phyloP scores from a whole-genome alignment of 2,113 vertebrate species.

The human region DNA sequence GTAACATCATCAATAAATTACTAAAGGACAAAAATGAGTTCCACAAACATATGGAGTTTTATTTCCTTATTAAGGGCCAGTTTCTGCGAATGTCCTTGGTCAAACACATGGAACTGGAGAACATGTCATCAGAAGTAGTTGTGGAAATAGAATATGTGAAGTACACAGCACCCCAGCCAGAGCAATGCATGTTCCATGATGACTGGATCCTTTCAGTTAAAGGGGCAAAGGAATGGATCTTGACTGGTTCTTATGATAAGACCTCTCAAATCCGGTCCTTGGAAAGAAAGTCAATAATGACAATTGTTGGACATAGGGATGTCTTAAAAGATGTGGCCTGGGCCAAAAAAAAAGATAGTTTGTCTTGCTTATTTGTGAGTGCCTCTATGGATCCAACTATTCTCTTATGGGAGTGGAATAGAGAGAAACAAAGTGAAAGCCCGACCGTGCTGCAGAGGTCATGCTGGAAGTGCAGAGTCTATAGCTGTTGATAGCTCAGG shows the following conservation, averaged over 20 bases:
- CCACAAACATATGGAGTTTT: conserved; percentile 95
- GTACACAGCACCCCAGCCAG: conserved; percentile 94
- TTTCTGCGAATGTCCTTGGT: conserved; percentile 92
- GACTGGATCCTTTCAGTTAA: conserved; percentile 97
- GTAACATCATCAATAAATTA: conserved; percentile 96
- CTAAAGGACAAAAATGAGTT: conserved; percentile 89
- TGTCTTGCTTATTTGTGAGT: conserved; percentile 92
- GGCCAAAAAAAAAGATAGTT: conserved; percentile 95
- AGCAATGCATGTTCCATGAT: conserved; percentile 97
- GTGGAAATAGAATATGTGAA: conserved; percentile 96
- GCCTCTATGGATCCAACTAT: conserved; percentile 96
- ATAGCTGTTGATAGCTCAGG: conserved; percentile 90
- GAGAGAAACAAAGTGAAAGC: conserved; percentile 94
- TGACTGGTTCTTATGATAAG: conserved; percentile 96
- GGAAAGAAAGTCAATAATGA: conserved; percentile 93
- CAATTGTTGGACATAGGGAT: conserved; percentile 93
- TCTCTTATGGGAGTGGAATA: conserved; percentile 96
- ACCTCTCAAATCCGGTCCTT: conserved; percentile 95
- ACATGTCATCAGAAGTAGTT: conserved; percentile 96
- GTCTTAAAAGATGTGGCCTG: conserved; percentile 97
- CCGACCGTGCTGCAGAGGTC: conserved; percentile 94
- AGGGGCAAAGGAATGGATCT: conserved; percentile 95
- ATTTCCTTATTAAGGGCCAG: conserved; percentile 96
- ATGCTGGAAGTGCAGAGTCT: conserved; percentile 93
- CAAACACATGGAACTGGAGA: conserved; percentile 93